Evolutionary conservation across 2,888 invertebrate species (phyloP), one percentile per base, ranked within the genome.

Genomic region (Hirtodrosophila cameraria): DNA sequence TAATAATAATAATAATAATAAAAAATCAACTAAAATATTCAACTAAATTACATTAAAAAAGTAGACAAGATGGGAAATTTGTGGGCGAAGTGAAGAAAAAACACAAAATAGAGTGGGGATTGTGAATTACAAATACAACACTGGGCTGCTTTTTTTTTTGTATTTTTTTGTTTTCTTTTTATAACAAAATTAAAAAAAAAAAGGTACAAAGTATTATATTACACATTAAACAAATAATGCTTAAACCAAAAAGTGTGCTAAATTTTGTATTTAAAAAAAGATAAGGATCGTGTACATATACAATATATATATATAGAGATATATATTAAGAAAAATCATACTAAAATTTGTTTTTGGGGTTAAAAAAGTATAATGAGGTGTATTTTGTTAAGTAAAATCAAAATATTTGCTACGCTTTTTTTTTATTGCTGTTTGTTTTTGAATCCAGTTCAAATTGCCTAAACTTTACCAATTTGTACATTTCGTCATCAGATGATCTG

Each of bases 401-500:
- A 68, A n/a, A 61, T 50, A 62, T 65, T 65, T 67, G 66, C 66
- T 38, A 57, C 71, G 66, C 71, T 33, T 42, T 30, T 9, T 27
- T 25, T 18, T 39, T 39, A 52, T 45, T 59, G 67, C 75, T 38
- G n/a, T n/a, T n/a, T 31, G 6, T 8, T 8, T 23, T 45, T 8
- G 9, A 2, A 20, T 20, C 33, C 58, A 50, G 50, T 43, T 38
- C 16, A 70, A 82, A 77, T 61, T 70, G 75, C 62, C 68, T 69
- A 77, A 84, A 82, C 87, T 83, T 85, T 72, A 88, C 82, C 86
- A 89, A 93, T 93, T 94, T 94, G 93, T 94, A 94, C 93, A 93
- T 93, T 92, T 92, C 90, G 92, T 92, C 93, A 94, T 93, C 93
- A 94, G 93, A 93, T 94, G 93, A 93, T 93, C 93, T 93, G 93